Evolutionary conservation across 1,140 invertebrate species (phyloP), one percentile per base, ranked within the genome.

Genomic region (Zaprionus davidi): DNA sequence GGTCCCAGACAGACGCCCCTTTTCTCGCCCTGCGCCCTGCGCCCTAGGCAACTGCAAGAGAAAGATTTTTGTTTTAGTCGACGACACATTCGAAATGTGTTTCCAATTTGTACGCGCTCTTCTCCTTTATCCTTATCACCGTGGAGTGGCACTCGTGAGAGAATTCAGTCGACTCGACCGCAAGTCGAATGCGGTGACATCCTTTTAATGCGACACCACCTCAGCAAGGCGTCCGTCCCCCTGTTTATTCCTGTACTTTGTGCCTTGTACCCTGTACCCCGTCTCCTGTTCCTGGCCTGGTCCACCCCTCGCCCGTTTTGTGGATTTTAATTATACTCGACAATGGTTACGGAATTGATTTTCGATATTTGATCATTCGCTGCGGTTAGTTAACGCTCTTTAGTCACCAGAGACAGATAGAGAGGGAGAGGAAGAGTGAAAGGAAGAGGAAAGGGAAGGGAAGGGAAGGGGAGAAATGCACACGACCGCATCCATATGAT

Each of bases 301-400:
- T 17, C 41, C 74, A 76, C 66, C 72, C 77, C 64, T 79, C 59
- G 67, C 49, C 53, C 67, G 56, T 20, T 12, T 58, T 81, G 81
- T 71, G 76, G 79, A 82, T 81, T 90, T 90, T 90, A 90, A 90
- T 90, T 90, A 90, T 90, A 73, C 76, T 63, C 72, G 85, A 88
- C 85, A 88, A 88, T 88, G 85, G 85, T 76, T 72, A 68, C 71
- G 82, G 85, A 79, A 90, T 90, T 90, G 85, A 90, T 90, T 90
- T 85, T 90, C 85, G 85, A 90, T 90, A 90, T 90, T 90, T 90
- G 85, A 90, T 85, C 85, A 90, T 90, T 90, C 82, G 86, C 76
- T 90, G 85, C 76, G 85, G 85, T 90, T 90, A 85, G 85, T 90
- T 90, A 90, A 90, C 81, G 85, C 85, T 90, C 78, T 85, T 88